Conservation (phyloP, 2,888 invertebrate species). For the Phortica magna region DNA sequence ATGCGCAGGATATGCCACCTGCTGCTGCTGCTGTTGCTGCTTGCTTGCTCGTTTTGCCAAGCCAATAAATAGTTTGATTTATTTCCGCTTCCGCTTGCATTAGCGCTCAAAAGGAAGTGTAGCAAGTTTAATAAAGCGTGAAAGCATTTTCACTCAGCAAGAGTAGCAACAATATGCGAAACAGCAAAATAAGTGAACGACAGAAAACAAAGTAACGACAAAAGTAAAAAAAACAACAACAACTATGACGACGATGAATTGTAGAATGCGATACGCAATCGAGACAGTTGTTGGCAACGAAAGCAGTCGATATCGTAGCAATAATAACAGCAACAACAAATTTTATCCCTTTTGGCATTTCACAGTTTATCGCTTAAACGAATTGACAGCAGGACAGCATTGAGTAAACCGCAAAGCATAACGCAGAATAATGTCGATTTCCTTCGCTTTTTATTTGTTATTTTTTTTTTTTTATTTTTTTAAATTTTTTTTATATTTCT, state of each 20-base stretch:
- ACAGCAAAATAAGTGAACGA: too few relatives aligned
- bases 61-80: conserved; percentile 62
- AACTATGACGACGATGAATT: too few relatives aligned
- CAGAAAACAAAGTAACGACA: too few relatives aligned
- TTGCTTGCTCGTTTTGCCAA: conserved; percentile 24
- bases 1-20: conserved; percentile 28
- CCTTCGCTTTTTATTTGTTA: too few relatives aligned
- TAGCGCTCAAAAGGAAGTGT: conserved; percentile 40
- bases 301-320: too few relatives aligned
- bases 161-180: not conserved
- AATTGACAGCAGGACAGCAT: conserved; percentile 53
- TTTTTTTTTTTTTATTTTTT: conserved; percentile 64
- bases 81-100: conserved; percentile 54
- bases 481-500: too few relatives aligned
- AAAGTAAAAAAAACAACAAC: too few relatives aligned
- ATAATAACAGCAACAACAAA: too few relatives aligned
- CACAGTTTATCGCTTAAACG: conserved; percentile 14
- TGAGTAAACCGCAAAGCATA: not conserved
- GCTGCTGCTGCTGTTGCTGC: conserved; percentile 13
- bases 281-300: too few relatives aligned
- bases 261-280: too few relatives aligned
- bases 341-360: not conserved
- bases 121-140: conserved; percentile 19
- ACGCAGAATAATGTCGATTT: conserved; percentile 57
- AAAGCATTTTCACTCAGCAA: conserved; percentile 5